Evolutionary conservation across 2,888 invertebrate species (phyloP).

Genomic region (Cataglyphis albicans): DNA sequence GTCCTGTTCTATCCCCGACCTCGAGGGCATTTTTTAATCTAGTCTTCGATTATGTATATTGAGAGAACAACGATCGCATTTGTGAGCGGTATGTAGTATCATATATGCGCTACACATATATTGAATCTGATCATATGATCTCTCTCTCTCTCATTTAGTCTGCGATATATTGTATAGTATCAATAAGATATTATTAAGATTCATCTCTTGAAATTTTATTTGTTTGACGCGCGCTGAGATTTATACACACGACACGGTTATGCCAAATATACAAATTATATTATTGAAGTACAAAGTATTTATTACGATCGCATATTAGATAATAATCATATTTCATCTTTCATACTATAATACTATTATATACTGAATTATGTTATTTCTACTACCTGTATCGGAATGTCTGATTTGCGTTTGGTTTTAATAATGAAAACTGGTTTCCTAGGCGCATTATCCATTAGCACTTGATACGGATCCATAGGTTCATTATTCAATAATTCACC

Average conservation of each 20-base stretch:
- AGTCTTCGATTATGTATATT: slow-evolving; percentile 74
- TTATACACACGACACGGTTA: slow-evolving; percentile 49
- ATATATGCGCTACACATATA: slow-evolving; percentile 56
- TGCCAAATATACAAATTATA: slow-evolving; percentile 70
- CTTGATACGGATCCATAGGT: slow-evolving; percentile 68
- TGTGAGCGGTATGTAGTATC: slow-evolving; percentile 34
- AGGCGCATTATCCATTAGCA: slow-evolving; percentile 73
- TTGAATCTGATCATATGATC: slow-evolving; percentile 46
- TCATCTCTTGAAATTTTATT: slow-evolving; percentile 67
- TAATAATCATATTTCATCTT: slow-evolving; percentile 12
- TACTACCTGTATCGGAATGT: slow-evolving; percentile 36
- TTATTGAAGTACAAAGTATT: slow-evolving; percentile 64
- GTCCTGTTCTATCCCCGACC: slow-evolving; percentile 82
- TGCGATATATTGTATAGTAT: slow-evolving; percentile 66
- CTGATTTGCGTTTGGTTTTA: slow-evolving; percentile 74
- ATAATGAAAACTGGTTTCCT: slow-evolving; percentile 81
- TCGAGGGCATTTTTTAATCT: slow-evolving; percentile 85
- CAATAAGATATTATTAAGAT: slow-evolving; percentile 61
- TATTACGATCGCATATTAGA: slow-evolving; percentile 24
- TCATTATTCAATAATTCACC: slow-evolving; percentile 79
- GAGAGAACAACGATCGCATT: slow-evolving; percentile 48
- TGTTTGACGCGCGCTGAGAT: slow-evolving; percentile 40
- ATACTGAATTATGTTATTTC: background rate
- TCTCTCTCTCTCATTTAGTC: slow-evolving; percentile 35
- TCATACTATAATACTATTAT: background rate